These are phyloP conservation scores for Drosophila insularis DNA, from an alignment of 1,140 invertebrate genomes.

Conservation along the genomic window DNA sequence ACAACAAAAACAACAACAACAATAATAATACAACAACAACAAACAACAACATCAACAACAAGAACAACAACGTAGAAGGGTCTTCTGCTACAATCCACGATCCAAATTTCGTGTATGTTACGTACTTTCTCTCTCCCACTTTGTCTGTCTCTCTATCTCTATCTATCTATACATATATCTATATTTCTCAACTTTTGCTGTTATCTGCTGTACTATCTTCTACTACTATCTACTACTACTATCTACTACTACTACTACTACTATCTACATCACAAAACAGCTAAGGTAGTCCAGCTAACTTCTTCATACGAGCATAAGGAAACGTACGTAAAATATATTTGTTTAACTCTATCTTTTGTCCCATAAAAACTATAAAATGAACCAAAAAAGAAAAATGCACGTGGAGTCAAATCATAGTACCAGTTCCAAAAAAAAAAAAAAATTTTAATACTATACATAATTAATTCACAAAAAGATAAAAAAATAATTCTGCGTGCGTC, in stretches of 20 bases:
- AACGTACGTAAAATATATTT: slow-evolving; percentile 61
- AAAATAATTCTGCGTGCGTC: not conserved
- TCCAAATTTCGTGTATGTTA: slow-evolving; percentile 36
- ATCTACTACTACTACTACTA: slow-evolving; percentile 51
- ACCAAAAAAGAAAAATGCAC: slow-evolving; percentile 29
- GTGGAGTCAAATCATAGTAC: slow-evolving; percentile 23
- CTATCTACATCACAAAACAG: slow-evolving; percentile 42
- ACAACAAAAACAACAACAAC: slow-evolving; percentile 6
- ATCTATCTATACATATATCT: slow-evolving; percentile 8
- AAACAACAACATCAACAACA: slow-evolving; percentile 29
- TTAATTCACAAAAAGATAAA: not conserved
- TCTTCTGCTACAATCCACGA: slow-evolving; percentile 39
- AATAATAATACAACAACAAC: slow-evolving; percentile 10
- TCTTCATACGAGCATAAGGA: slow-evolving; percentile 54
- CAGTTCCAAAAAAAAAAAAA: not conserved
- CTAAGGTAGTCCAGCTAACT: slow-evolving; percentile 36
- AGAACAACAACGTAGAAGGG: slow-evolving; percentile 35
- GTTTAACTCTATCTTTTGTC: slow-evolving; percentile 16
- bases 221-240: slow-evolving; percentile 32
- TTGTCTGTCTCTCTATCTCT: slow-evolving; percentile 6
- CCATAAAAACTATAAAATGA: slow-evolving; percentile 18
- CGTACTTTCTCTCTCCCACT: slow-evolving; percentile 26
- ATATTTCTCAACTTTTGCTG: slow-evolving; percentile 9
- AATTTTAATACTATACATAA: not conserved
- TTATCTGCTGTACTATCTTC: slow-evolving; percentile 37